A percentile compares a stretch with the other conserved stretches of the same genome.
These are phyloP conservation scores for Micronycteris hirsuta DNA, from an alignment of 2,113 vertebrate species.

Conservation along the genomic window DNA sequence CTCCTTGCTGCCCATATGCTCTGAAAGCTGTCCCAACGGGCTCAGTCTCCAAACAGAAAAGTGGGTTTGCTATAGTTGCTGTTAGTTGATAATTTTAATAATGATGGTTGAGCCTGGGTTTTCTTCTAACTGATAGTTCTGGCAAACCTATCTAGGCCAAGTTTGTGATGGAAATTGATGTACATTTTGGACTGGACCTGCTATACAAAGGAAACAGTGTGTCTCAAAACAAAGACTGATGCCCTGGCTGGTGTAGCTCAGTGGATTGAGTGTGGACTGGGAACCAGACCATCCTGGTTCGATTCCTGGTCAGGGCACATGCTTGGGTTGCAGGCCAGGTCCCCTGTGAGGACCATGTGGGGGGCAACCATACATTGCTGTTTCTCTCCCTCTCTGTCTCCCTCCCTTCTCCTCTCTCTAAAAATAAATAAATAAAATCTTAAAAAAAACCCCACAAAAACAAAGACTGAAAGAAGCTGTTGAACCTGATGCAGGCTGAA, in stretches of 20 bases:
- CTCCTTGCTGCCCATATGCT: neutral
- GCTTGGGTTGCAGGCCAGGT: no score
- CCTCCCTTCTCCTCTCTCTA: no score
- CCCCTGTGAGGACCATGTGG: no score
- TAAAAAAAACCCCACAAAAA: no score
- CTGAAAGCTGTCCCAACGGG: neutral
- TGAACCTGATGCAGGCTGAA: neutral
- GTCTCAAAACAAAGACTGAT: neutral
- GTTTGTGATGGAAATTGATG: neutral
- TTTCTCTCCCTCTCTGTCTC: no score
- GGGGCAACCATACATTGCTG: no score
- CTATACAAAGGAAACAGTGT: neutral
- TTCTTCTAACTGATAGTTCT: neutral
- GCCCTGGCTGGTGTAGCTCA: no score
- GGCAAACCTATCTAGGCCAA: neutral
- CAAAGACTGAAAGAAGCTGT: neutral
- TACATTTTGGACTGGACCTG: neutral
- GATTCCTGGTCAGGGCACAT: no score
- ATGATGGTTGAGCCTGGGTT: neutral
- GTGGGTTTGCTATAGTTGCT: neutral
- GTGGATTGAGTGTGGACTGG: no score
- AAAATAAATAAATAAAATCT: no score
- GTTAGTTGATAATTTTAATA: conserved; percentile 30
- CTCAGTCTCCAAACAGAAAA: neutral
- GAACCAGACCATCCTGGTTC: no score